Evolutionary conservation across 2,888 invertebrate species (phyloP).

Genomic region (Limnephilus rhombicus): DNA sequence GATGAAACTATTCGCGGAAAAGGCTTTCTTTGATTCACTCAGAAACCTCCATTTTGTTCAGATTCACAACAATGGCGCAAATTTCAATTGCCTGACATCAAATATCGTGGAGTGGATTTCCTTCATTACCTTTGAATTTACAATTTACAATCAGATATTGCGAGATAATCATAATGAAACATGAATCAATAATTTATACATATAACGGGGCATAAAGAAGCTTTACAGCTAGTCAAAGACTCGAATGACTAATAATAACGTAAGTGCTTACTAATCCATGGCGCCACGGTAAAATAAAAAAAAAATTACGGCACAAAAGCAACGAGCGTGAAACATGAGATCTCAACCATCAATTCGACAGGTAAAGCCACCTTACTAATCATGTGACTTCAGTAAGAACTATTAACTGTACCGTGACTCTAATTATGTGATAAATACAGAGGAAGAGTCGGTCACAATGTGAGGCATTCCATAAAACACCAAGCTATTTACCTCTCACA

Average conservation of each 20-base stretch:
- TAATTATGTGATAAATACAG: background rate
- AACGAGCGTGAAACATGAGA: background rate
- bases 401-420: background rate
- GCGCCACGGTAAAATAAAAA: background rate
- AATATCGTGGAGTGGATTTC: background rate
- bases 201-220: background rate
- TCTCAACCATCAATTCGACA: background rate
- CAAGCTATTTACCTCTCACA: background rate
- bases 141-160: background rate
- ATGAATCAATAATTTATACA: background rate
- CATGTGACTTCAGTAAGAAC: background rate
- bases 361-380: background rate
- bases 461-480: background rate
- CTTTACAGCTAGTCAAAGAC: background rate
- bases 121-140: background rate
- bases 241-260: background rate
- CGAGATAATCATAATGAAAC: background rate
- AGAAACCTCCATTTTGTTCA: background rate
- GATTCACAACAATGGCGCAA: conserved; percentile 13
- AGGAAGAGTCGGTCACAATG: background rate
- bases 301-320: background rate
- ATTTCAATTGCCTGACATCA: background rate
- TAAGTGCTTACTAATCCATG: background rate
- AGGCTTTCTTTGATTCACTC: conserved; percentile 13
- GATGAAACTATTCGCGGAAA: conserved; percentile 29